phyloP scores from a whole-genome alignment of 2,888 invertebrate species.

The Agrotis segetum region DNA sequence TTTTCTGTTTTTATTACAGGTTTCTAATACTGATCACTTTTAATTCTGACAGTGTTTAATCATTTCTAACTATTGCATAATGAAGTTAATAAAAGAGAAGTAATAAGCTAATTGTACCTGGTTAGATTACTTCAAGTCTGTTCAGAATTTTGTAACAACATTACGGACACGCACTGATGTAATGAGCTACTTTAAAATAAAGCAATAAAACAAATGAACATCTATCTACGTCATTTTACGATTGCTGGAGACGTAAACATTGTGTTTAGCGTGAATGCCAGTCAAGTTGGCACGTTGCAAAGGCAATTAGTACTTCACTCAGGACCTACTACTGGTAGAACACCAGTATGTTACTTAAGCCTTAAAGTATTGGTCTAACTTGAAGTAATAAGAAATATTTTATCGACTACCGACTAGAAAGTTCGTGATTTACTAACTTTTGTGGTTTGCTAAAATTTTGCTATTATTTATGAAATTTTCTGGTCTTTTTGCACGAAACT shows the following conservation, averaged over 20 bases:
- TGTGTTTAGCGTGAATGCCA: slow-evolving; percentile 39
- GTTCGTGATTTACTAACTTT: no score
- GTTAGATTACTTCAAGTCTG: neutral
- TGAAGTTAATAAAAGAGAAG: no score
- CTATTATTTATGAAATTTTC: neutral
- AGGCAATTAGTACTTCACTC: slow-evolving; percentile 41
- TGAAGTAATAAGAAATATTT: neutral
- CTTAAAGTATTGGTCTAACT: neutral
- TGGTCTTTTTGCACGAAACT: neutral
- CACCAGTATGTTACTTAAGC: slow-evolving; percentile 20
- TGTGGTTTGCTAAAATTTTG: no score
- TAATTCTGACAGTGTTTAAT: no score
- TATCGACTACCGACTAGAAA: neutral
- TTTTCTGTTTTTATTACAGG: no score
- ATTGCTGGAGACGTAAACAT: slow-evolving; percentile 18
- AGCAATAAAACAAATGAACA: slow-evolving; percentile 36
- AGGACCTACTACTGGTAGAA: slow-evolving; percentile 8
- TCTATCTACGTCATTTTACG: slow-evolving; percentile 14
- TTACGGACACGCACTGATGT: neutral
- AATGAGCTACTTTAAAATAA: neutral
- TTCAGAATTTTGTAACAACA: neutral
- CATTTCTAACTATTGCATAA: no score
- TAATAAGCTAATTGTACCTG: no score
- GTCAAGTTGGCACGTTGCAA: slow-evolving; percentile 31
- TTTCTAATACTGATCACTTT: no score